Percentiles rank a stretch among this genome's conserved stretches.
phyloP scores from a whole-genome alignment of 2,113 vertebrate species.

The Xenopus tropicalis region UCB_Xtro_10.0 CM004445.2:51030001-51030500 shows the following conservation, averaged over 20 bases:
- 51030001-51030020: conserved; percentile 16
- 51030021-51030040: conserved; percentile 36
- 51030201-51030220: conserved; percentile 12
- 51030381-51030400: no score
- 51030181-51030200: conserved; percentile 25
- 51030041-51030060: conserved; percentile 23
- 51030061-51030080: conserved; percentile 42
- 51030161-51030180: conserved; percentile 25
- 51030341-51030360: no score
- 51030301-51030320: not conserved
- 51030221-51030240: conserved; percentile 1
- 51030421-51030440: no score
- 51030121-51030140: conserved; percentile 28
- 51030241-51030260: conserved; percentile 5
- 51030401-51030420: no score
- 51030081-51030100: conserved; percentile 32
- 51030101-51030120: conserved; percentile 23
- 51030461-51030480: no score
- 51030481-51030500: no score
- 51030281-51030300: conserved; percentile 2
- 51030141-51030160: conserved; percentile 29
- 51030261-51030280: conserved; percentile 13
- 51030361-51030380: no score
- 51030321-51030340: not conserved
- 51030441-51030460: no score